These are phyloP conservation scores for Eospalax fontanierii DNA, from an alignment of 2,797 vertebrate genomes.

Conservation along the genomic window DNA sequence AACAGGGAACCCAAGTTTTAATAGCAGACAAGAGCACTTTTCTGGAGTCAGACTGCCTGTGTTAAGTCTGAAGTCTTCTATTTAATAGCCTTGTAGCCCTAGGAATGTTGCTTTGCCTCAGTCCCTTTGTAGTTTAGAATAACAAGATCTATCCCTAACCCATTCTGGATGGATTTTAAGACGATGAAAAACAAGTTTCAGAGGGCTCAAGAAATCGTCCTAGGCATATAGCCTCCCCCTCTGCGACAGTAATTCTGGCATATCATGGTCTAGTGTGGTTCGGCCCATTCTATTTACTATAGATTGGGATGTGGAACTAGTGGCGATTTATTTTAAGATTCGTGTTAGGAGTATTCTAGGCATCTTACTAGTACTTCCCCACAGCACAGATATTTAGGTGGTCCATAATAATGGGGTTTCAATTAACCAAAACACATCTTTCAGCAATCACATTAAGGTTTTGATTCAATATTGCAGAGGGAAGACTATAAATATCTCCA, in stretches of 20 bases:
- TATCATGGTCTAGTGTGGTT: too few relatives aligned
- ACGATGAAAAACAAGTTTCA: slow-evolving; percentile 27
- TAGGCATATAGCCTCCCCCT: neutral
- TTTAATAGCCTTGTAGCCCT: slow-evolving; percentile 48
- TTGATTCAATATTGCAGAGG: slow-evolving; percentile 45
- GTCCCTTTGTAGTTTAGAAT: neutral
- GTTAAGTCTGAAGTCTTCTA: slow-evolving; percentile 36
- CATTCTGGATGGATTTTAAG: neutral
- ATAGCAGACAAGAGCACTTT: slow-evolving; percentile 51
- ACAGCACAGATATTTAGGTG: slow-evolving; percentile 9
- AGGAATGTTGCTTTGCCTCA: slow-evolving; percentile 6
- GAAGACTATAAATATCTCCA: slow-evolving; percentile 47
- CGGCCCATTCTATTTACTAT: neutral
- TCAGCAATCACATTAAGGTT: slow-evolving; percentile 43
- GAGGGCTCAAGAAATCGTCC: neutral
- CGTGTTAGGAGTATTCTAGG: slow-evolving; percentile 26
- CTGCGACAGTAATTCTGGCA: neutral
- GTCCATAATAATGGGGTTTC: slow-evolving; percentile 35
- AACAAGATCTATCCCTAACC: neutral
- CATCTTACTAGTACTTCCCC: neutral
- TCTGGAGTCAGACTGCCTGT: slow-evolving; percentile 67
- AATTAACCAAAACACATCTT: slow-evolving; percentile 66
- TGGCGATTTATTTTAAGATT: slow-evolving; percentile 18
- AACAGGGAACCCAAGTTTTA: slow-evolving; percentile 66
- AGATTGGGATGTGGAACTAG: neutral